Conservation (phyloP, 2,113 vertebrate genomes). For the Colaptes auratus region DNA sequence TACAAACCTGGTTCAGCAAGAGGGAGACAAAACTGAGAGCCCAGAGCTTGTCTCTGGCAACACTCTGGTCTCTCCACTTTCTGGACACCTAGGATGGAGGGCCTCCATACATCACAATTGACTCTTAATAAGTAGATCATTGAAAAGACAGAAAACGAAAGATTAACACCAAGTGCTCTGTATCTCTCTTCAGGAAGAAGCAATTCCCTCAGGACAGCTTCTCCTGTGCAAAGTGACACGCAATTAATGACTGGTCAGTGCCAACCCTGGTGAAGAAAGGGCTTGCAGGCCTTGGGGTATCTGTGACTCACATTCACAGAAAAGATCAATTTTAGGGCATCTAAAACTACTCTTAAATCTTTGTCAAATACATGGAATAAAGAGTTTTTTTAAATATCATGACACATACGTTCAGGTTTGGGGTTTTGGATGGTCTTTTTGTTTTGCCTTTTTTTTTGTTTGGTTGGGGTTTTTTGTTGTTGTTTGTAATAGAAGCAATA, state of each 20-base stretch:
- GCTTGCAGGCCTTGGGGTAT: neutral
- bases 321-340: neutral
- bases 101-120: neutral
- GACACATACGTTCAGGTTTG: neutral
- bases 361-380: neutral
- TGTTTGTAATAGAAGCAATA: neutral
- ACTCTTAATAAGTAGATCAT: neutral
- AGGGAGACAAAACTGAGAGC: neutral
- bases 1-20: neutral
- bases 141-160: neutral
- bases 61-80: neutral
- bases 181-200: neutral
- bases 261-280: neutral
- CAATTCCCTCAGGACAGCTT: neutral
- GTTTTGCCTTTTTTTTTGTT: no score
- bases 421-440: neutral
- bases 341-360: neutral
- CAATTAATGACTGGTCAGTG: neutral
- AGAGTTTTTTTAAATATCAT: neutral
- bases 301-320: neutral
- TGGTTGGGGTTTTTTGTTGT: no score
- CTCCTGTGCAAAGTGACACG: neutral
- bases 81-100: accelerated
- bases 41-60: neutral
- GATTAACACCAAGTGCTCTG: neutral